Percentiles rank a stretch among this genome's conserved stretches.
phyloP scores from a whole-genome alignment of 1,140 invertebrate genomes.

The Apis mellifera region DNA sequence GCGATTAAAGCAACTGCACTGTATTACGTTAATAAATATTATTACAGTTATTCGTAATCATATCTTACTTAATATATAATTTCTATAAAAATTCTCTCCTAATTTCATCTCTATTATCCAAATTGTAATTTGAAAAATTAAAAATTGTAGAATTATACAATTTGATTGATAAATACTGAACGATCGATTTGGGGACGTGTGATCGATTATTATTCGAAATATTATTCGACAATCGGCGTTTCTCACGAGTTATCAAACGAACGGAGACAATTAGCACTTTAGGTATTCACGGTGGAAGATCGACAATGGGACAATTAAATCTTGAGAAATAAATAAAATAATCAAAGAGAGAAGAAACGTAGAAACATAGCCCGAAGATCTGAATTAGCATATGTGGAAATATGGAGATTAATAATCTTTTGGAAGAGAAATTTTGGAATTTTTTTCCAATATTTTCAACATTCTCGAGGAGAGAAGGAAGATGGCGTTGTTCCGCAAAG shows the following conservation, averaged over 20 bases:
- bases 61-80: background rate
- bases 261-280: constrained; percentile 5
- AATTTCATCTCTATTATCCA: too few species aligned
- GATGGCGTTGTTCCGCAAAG: background rate
- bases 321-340: background rate
- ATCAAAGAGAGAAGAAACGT: background rate
- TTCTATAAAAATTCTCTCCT: background rate
- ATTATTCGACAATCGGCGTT: constrained; percentile 1
- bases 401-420: background rate
- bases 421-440: too few species aligned
- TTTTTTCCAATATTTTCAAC: too few species aligned
- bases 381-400: background rate
- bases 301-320: constrained; percentile 10
- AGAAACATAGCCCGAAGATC: too few species aligned
- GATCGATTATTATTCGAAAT: background rate
- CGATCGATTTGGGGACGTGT: background rate
- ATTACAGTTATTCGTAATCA: background rate
- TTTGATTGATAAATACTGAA: background rate
- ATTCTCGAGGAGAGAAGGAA: too few species aligned
- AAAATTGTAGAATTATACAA: too few species aligned
- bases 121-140: too few species aligned
- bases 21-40: too few species aligned
- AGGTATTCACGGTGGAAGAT: background rate
- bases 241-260: constrained; percentile 4
- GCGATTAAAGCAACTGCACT: background rate